A percentile compares a stretch with the other conserved stretches of the same genome.
phyloP scores from a whole-genome alignment of 2,888 invertebrate genomes.

The Cabera pusaria region DNA sequence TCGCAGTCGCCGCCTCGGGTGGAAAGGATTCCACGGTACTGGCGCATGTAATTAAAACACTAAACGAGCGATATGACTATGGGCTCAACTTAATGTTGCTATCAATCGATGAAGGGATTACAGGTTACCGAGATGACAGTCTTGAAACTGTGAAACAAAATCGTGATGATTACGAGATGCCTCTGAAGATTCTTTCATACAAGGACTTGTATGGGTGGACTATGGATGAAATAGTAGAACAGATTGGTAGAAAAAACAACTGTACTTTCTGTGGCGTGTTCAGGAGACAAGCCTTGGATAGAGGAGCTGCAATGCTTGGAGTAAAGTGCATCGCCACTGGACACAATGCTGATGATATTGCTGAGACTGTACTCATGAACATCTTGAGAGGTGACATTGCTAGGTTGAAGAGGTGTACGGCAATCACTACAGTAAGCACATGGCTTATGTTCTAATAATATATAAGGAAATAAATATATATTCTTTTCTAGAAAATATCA shows the following conservation, averaged over 20 bases:
- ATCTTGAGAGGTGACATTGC: slow-evolving; percentile 98
- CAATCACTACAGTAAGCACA: slow-evolving; percentile 90
- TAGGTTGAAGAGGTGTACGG: slow-evolving; percentile 94
- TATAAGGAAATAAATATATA: no score
- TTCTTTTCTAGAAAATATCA: no score
- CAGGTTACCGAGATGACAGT: slow-evolving; percentile 97
- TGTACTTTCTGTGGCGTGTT: slow-evolving; percentile 99
- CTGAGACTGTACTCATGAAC: slow-evolving; percentile 99
- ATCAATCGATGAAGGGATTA: slow-evolving; percentile 99
- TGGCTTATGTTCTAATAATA: no score
- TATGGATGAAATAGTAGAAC: slow-evolving; percentile 98
- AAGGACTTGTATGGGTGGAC: slow-evolving; percentile 99
- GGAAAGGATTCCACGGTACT: slow-evolving; percentile 99
- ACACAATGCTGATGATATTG: slow-evolving; percentile 98
- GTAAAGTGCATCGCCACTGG: slow-evolving; percentile 98
- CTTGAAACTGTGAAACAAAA: slow-evolving; percentile 98
- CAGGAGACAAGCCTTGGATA: slow-evolving; percentile 96
- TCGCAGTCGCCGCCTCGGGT: slow-evolving; percentile 97
- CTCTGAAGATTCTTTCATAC: slow-evolving; percentile 97
- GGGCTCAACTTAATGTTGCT: slow-evolving; percentile 94
- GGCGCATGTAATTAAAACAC: slow-evolving; percentile 94
- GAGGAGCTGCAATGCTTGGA: slow-evolving; percentile 94
- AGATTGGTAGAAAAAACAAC: slow-evolving; percentile 95
- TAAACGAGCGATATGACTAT: slow-evolving; percentile 96
- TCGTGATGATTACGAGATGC: slow-evolving; percentile 95